Evolutionary conservation across 2,888 invertebrate genomes (phyloP), one percentile per base, ranked within the genome.

Genomic region (Scaptodrosophila latifasciaeformis): DNA sequence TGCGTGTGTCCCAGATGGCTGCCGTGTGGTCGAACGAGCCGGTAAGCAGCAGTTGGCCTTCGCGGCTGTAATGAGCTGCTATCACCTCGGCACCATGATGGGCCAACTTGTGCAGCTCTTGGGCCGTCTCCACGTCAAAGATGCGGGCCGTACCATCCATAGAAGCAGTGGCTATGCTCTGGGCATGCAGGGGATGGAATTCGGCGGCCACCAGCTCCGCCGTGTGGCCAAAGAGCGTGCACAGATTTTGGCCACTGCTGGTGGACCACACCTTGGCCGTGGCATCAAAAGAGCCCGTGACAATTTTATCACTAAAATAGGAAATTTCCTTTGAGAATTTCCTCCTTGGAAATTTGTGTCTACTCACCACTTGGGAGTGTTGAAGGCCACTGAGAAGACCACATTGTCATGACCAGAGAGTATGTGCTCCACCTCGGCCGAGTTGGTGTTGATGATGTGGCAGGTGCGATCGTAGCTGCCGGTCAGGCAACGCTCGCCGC

Each of bases 381-480:
- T 94, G 84, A 92, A 94, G 42, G 90, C 89, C 31, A 94, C 93
- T 7, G 92, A 90, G 85, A 93, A 94, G 7, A 95, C 94, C 49
- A 93, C 93, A 86, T 94, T 94, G 69, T 91, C 90, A 74, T 95
- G 95, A 13, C 93, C 93, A 27, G 89, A 86, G 30, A 95, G 88
- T 4, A 91, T 90, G 80, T 89, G 89, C 71, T 92, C 85, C 83
- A 93, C 92, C 57, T 87, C 88, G 35, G 93, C 93, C 9, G 89
- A 88, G 59, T 91, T 90, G 59, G 93, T 91, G 84, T 92, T 89
- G 91, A 94, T 93, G 50, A 95, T 88, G 84, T 93, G 92, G 86
- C 94, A 94, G 13, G 94, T 94, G 65, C 94, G 88, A 84, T 95
- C 95, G 83, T 94, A 95, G 85, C 94, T 94, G 64, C 93, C 94